Evolutionary conservation across 2,113 vertebrate genomes (phyloP).

Genomic region (Calyptomena viridis): DNA sequence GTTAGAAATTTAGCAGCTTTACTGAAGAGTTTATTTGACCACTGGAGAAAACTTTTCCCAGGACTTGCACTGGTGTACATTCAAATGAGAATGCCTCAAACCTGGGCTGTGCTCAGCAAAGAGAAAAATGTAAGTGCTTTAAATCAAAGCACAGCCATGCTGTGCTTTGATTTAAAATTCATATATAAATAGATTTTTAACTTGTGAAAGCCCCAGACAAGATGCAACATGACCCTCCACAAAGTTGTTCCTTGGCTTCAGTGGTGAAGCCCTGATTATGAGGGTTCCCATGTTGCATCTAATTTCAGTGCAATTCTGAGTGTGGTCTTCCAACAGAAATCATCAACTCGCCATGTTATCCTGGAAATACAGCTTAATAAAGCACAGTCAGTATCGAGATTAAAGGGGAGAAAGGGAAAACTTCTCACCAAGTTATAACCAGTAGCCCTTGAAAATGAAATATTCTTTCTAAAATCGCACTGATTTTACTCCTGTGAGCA

Average conservation of each 20-base stretch:
- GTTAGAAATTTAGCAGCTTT: neutral
- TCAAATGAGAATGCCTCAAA: constrained; percentile 12
- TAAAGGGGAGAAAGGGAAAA: neutral
- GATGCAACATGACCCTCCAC: neutral
- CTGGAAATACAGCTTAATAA: constrained; percentile 15
- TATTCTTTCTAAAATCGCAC: neutral
- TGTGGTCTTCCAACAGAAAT: constrained; percentile 29
- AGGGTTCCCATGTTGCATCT: neutral
- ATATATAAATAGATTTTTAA: neutral
- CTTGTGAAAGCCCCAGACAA: constrained; percentile 20
- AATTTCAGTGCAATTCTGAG: constrained; percentile 26
- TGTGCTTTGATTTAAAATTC: neutral
- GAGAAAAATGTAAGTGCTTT: neutral
- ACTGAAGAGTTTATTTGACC: neutral
- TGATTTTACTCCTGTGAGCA: neutral
- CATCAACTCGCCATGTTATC: neutral
- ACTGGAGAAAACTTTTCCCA: neutral
- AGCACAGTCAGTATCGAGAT: neutral
- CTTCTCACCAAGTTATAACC: neutral
- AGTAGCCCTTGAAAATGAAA: neutral
- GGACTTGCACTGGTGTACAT: neutral
- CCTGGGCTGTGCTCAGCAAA: too few relatives aligned
- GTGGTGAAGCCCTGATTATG: neutral
- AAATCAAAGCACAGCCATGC: neutral
- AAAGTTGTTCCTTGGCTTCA: neutral